Conservation (phyloP, 1,140 invertebrate species). For the Aricia agestis region DNA sequence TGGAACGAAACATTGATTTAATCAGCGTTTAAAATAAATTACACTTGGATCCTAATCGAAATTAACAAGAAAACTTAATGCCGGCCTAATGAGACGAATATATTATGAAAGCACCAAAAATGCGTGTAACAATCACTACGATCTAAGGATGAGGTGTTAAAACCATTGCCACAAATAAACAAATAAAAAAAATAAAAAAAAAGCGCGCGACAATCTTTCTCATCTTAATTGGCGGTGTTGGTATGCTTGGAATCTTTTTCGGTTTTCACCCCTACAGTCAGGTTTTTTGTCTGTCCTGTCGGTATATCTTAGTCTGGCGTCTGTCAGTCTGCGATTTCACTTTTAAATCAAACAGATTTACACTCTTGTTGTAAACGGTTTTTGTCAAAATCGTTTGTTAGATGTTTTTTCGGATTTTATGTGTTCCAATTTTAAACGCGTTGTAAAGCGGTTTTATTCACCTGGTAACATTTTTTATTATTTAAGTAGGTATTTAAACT, state of each 20-base stretch:
- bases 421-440: background rate
- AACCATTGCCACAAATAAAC: slow-evolving; percentile 47
- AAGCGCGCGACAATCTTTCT: slow-evolving; percentile 51
- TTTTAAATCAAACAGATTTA: slow-evolving; percentile 51
- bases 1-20: background rate
- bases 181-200: slow-evolving; percentile 37
- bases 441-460: background rate
- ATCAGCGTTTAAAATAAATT: slow-evolving; percentile 6
- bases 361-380: slow-evolving; percentile 20
- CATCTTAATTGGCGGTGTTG: slow-evolving; percentile 61
- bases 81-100: slow-evolving; percentile 34
- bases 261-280: slow-evolving; percentile 23
- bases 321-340: slow-evolving; percentile 54
- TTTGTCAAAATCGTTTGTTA: slow-evolving; percentile 20
- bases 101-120: slow-evolving; percentile 46
- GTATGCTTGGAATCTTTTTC: slow-evolving; percentile 52
- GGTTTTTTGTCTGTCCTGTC: slow-evolving; percentile 33
- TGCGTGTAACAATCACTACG: slow-evolving; percentile 45
- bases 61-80: slow-evolving; percentile 14
- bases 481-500: too few relatives aligned
- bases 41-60: slow-evolving; percentile 5
- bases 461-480: background rate
- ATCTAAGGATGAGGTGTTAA: slow-evolving; percentile 52
- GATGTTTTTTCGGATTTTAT: slow-evolving; percentile 10
- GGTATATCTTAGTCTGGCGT: slow-evolving; percentile 54